Base-by-base conservation (phyloP, 2,888 invertebrate species). In the Xanthostigma xanthostigma region DNA sequence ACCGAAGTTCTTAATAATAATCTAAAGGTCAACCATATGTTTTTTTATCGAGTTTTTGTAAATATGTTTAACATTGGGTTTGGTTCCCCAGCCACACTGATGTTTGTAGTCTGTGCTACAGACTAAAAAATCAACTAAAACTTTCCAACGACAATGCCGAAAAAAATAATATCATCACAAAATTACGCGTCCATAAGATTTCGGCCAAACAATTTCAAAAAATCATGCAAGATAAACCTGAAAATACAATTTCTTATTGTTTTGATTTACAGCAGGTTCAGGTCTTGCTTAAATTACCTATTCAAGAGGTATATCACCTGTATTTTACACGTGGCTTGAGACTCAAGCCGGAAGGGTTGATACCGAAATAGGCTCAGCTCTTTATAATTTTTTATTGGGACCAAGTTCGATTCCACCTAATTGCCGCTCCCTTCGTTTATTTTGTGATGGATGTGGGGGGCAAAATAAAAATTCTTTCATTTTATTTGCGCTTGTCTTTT, bases 261-360 rank as follows among this genome's bases (percentile, higher is more conserved):
- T 58, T 58, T 50, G 58, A 58, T 50, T 42, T 57, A n/a, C 56
- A 58, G 50, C 57, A 57, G 46, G 52, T 58, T 35, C 54, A 54
- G 48, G 51, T 53, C 13, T 49, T 58, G 33, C 57, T 56, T 37
- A 51, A 50, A 44, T 47, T 12, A 55, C 54, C 36, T 45, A 34
- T 48, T 46, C 56, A 46, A 44, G 53, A 36, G 51, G 53, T 12
- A 53, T 41, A 51, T 49, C 53, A 37, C 55, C 57, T 43, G 38
- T 41, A 13, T 55, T 58, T 49, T 57, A 54, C 46, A 17, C 12
- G 36, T 58, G 57, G 57, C 42, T 48, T 46, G 55, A 56, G 50
- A 46, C 45, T 36, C 45, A 50, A 47, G 51, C 43, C 39, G 48
- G 51, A 35, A 49, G 53, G 47, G 57, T 55, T 13, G 35, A 53